Percentiles rank a stretch among this genome's conserved stretches.
Conservation (phyloP, 2,797 vertebrate species). For the Muscicapa comitata region DNA sequence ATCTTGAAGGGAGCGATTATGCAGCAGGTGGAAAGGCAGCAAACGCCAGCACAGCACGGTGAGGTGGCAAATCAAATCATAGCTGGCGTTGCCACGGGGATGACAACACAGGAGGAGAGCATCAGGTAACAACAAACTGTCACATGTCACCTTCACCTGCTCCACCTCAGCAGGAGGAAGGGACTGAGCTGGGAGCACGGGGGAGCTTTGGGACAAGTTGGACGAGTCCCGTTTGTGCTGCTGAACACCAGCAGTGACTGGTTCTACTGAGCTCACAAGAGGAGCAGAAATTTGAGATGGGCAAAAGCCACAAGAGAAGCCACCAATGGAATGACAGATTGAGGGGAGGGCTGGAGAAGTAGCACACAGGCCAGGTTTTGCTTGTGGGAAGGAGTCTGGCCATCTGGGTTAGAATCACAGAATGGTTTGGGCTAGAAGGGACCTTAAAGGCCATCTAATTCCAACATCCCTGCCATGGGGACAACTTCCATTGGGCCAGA, state of each 20-base stretch:
- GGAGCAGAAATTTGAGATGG: neutral
- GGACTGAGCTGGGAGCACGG: neutral
- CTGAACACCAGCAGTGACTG: neutral
- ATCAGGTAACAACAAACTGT: neutral
- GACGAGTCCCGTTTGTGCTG: neutral
- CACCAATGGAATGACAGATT: neutral
- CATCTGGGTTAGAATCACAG: neutral
- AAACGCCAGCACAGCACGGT: fast-evolving
- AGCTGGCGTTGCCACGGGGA: neutral
- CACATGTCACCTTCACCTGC: neutral
- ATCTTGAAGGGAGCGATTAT: neutral
- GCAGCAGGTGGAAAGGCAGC: neutral
- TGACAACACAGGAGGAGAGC: neutral
- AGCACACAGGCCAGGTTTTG: neutral
- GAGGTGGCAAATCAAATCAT: neutral
- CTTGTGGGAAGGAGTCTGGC: neutral
- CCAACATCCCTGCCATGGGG: neutral
- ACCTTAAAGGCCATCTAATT: neutral
- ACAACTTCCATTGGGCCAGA: neutral
- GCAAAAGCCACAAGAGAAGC: neutral
- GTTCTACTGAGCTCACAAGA: neutral
- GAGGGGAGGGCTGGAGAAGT: neutral
- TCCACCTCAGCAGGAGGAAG: neutral
- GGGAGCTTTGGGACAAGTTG: fast-evolving
- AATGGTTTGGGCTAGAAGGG: neutral